Conservation (phyloP, 1,140 invertebrate species). For the Leptinotarsa undecemlineata region DNA sequence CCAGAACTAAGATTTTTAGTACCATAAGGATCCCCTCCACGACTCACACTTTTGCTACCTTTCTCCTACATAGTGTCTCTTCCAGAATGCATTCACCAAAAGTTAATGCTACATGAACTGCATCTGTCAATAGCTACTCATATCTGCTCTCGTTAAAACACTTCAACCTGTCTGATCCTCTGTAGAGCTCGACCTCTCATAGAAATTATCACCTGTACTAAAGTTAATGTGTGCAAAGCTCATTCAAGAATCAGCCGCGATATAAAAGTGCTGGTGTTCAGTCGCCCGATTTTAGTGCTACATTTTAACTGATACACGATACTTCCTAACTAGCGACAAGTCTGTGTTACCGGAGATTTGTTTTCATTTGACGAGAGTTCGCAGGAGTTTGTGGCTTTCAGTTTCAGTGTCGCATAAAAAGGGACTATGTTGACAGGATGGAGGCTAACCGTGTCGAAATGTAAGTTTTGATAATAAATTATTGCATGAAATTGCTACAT, state of each 20-base stretch:
- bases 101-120: no score
- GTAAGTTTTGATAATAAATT: conserved; percentile 6
- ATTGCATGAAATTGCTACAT: neutral
- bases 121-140: no score
- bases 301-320: neutral
- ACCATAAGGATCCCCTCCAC: no score
- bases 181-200: no score
- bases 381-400: neutral
- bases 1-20: no score
- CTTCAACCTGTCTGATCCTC: no score
- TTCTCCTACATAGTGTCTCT: no score
- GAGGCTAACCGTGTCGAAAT: conserved; percentile 15
- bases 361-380: neutral
- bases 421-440: conserved; percentile 19
- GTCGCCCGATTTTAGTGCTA: neutral
- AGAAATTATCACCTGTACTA: conserved; percentile 1
- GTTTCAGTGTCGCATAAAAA: neutral
- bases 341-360: neutral
- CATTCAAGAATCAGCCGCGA: neutral
- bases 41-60: no score
- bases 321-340: neutral
- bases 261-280: neutral
- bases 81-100: no score
- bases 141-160: no score
- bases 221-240: neutral